These are phyloP conservation scores for Nephotettix cincticeps DNA, from an alignment of 1,140 invertebrate species.

Conservation along the genomic window DNA sequence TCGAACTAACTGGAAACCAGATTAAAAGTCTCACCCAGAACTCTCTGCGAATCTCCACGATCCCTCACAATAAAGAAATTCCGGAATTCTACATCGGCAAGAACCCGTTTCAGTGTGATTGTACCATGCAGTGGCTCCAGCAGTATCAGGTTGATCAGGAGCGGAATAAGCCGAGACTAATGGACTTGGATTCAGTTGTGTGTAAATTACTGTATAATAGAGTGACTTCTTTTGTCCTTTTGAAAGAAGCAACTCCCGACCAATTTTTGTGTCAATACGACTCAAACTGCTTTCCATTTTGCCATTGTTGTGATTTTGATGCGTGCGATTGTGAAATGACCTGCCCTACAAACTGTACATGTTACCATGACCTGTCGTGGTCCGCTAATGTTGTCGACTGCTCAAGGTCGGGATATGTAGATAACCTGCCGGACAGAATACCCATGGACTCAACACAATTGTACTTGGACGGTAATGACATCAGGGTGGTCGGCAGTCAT, in stretches of 20 bases:
- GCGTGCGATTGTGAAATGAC: constrained; percentile 95
- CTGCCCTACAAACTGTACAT: constrained; percentile 86
- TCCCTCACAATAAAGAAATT: constrained; percentile 70
- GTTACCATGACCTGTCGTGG: constrained; percentile 91
- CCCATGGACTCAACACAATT: constrained; percentile 91
- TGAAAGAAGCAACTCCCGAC: constrained; percentile 79
- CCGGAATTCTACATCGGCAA: constrained; percentile 90
- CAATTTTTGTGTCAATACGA: constrained; percentile 92
- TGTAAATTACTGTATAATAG: constrained; percentile 85
- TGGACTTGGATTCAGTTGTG: constrained; percentile 85
- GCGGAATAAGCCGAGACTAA: constrained; percentile 79
- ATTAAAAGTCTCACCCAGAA: constrained; percentile 83
- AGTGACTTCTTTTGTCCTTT: constrained; percentile 71
- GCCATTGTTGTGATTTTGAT: constrained; percentile 92
- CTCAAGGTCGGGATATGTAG: constrained; percentile 69
- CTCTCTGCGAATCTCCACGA: constrained; percentile 77
- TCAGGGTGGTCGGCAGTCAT: constrained; percentile 74
- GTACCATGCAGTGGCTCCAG: constrained; percentile 81
- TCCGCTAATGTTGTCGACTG: constrained; percentile 91
- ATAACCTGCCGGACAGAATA: constrained; percentile 74
- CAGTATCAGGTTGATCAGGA: constrained; percentile 75
- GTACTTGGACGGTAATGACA: constrained; percentile 86
- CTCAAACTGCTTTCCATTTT: constrained; percentile 84
- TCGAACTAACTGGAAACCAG: constrained; percentile 83
- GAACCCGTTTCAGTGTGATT: constrained; percentile 90